These are phyloP conservation scores for Oscheius myriophilus DNA, from an alignment of 2,888 invertebrate species.

Conservation along the genomic window DNA sequence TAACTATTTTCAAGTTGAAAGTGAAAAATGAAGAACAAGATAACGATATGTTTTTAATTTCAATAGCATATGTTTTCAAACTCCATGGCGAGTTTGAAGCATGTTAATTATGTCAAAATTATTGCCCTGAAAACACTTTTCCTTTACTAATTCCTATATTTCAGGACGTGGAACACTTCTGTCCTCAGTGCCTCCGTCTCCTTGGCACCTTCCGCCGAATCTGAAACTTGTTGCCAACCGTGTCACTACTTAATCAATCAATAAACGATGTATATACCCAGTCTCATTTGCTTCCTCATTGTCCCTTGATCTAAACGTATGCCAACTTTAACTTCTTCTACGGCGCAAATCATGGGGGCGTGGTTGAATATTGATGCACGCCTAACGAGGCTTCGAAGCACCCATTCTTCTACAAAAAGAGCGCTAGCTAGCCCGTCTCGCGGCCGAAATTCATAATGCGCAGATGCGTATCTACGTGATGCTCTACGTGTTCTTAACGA, in stretches of 20 bases:
- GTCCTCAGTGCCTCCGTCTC: conserved; percentile 16
- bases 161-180: conserved; percentile 28
- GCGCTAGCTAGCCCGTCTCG: conserved; percentile 12
- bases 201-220: conserved; percentile 26
- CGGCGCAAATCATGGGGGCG: conserved; percentile 30
- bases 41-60: too few species aligned
- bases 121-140: too few species aligned
- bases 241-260: neutral
- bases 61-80: too few species aligned
- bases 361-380: conserved; percentile 29
- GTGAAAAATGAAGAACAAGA: too few species aligned
- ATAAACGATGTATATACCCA: neutral
- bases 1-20: too few species aligned
- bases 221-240: conserved; percentile 1
- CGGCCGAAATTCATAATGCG: conserved; percentile 24
- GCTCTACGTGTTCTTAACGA: conserved; percentile 21
- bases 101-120: too few species aligned
- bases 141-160: too few species aligned
- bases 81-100: too few species aligned
- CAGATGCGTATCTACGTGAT: conserved; percentile 22
- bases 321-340: conserved; percentile 11
- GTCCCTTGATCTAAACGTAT: neutral
- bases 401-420: conserved; percentile 31
- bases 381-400: conserved; percentile 31
- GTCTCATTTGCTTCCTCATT: conserved; percentile 2